A percentile compares a stretch with the other conserved stretches of the same genome.
Conservation (phyloP, 2,888 invertebrate species). For the Acronicta leporina region DNA sequence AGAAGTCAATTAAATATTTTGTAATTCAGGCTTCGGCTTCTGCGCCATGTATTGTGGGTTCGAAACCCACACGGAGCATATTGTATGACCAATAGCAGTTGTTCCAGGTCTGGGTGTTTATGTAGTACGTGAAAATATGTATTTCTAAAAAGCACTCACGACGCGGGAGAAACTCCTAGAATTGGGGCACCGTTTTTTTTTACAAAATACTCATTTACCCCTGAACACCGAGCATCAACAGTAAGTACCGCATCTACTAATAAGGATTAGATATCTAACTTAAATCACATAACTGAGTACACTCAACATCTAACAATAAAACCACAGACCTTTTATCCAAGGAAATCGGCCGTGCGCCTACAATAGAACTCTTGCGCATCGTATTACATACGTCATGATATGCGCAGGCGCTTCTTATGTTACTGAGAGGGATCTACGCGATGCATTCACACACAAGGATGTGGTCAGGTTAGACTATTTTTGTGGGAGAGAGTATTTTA, state of each 20-base stretch:
- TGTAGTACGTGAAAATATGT: too few relatives aligned
- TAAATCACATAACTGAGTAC: neutral
- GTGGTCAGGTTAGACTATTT: conserved; percentile 58
- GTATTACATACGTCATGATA: conserved; percentile 51
- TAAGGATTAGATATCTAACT: neutral
- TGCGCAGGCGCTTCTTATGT: conserved; percentile 58
- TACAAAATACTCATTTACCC: too few relatives aligned
- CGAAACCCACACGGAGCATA: too few relatives aligned
- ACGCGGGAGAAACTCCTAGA: too few relatives aligned
- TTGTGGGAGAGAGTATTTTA: conserved; percentile 40
- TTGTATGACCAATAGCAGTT: too few relatives aligned
- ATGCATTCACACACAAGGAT: conserved; percentile 69
- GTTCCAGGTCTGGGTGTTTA: too few relatives aligned
- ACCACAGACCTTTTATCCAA: conserved; percentile 50
- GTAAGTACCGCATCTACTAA: neutral
- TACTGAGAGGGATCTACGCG: conserved; percentile 67
- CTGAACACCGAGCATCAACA: too few relatives aligned
- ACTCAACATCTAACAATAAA: conserved; percentile 35
- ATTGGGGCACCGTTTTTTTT: too few relatives aligned
- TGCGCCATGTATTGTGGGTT: too few relatives aligned
- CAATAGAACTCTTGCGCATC: conserved; percentile 50
- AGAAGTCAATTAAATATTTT: too few relatives aligned
- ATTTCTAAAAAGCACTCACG: too few relatives aligned
- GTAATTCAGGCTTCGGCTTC: too few relatives aligned
- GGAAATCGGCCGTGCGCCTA: conserved; percentile 46